Evolutionary conservation across 2,888 invertebrate species (phyloP).

Genomic region (Hirudinaria manillensis): DNA sequence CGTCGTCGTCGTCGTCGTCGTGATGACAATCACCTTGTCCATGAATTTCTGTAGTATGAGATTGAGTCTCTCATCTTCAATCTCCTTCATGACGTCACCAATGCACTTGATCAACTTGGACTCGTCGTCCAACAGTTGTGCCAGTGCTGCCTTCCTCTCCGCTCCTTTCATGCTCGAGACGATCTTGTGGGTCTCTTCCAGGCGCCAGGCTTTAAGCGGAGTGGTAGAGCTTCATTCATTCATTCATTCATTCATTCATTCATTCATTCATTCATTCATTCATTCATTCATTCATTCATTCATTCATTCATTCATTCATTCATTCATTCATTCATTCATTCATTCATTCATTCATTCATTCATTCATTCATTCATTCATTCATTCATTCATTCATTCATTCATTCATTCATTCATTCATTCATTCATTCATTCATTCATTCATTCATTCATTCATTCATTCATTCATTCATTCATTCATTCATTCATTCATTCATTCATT

Average conservation of each 20-base stretch:
- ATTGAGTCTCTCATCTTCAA: conserved; percentile 1
- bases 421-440: conserved; percentile 24
- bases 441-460: conserved; percentile 24
- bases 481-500: conserved; percentile 22
- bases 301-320: conserved; percentile 19
- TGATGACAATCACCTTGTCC: background rate
- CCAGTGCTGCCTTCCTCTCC: conserved; percentile 18
- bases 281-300: conserved; percentile 7
- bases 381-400: conserved; percentile 23
- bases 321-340: conserved; percentile 21
- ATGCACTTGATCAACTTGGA: conserved; percentile 23
- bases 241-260: conserved; percentile 22
- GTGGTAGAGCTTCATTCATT: conserved; percentile 21
- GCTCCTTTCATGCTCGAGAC: background rate
- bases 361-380: conserved; percentile 22
- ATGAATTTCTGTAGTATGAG: conserved; percentile 2
- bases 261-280: conserved; percentile 21
- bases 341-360: conserved; percentile 22
- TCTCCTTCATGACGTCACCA: conserved; percentile 12
- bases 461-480: conserved; percentile 25
- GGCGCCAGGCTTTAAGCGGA: conserved; percentile 16
- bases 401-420: conserved; percentile 27
- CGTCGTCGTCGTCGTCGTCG: background rate
- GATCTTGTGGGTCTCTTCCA: conserved; percentile 5
- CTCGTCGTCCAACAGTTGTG: conserved; percentile 25